Conservation (phyloP, 53 echinoderm and acorn worm species). For the Temnopleurus reevesii region DNA sequence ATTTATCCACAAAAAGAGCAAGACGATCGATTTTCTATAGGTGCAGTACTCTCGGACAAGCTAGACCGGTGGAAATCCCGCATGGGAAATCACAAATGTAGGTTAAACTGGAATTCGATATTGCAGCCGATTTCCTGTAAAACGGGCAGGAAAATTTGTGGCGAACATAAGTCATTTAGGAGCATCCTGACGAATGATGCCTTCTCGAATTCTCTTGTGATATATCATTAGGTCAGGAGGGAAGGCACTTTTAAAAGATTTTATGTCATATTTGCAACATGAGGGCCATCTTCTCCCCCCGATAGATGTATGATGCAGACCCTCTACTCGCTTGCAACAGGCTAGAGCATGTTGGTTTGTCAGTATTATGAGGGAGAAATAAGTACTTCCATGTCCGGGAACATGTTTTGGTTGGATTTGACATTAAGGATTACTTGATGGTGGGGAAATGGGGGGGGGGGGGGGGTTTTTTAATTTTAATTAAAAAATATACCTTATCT, state of each 20-base stretch:
- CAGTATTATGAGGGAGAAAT: too few species aligned
- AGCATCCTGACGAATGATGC: conserved; percentile 18
- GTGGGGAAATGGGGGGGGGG: too few species aligned
- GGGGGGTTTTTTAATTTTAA: too few species aligned
- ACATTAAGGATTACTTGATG: too few species aligned
- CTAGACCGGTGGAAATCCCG: conserved; percentile 26
- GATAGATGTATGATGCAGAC: neutral
- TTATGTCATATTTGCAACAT: conserved; percentile 21
- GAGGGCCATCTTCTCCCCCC: neutral
- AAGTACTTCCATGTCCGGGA: too few species aligned
- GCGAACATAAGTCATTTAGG: conserved; percentile 2
- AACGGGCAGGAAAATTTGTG: conserved; percentile 17
- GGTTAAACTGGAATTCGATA: conserved; percentile 43
- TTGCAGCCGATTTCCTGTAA: conserved; percentile 33
- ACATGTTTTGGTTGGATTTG: too few species aligned
- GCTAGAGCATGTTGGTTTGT: too few species aligned
- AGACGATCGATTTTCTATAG: conserved; percentile 5
- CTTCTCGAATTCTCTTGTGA: conserved; percentile 15
- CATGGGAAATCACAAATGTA: conserved; percentile 40
- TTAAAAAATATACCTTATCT: too few species aligned
- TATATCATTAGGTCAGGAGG: conserved; percentile 35
- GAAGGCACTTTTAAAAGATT: conserved; percentile 23
- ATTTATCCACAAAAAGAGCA: neutral
- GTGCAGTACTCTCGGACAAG: conserved; percentile 28
- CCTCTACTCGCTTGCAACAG: too few species aligned